These are phyloP conservation scores for Spodoptera littoralis DNA, from an alignment of 2,888 invertebrate species.

Conservation along the genomic window DNA sequence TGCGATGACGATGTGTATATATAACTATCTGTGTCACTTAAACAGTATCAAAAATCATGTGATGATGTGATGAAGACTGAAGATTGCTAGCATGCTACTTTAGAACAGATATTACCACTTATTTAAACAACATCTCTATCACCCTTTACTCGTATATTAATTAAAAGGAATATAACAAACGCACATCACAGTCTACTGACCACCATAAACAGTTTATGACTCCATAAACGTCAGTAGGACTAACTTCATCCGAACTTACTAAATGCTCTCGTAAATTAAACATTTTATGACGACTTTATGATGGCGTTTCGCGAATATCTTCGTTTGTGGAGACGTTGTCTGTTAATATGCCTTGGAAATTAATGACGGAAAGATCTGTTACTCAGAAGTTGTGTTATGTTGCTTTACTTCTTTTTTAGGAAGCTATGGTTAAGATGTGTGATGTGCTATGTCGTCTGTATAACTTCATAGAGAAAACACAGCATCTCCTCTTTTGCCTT, in stretches of 20 bases:
- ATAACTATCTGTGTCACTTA: too few relatives aligned
- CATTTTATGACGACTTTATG: slow-evolving; percentile 54
- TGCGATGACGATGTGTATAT: too few relatives aligned
- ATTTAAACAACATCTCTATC: not conserved
- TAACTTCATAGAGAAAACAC: too few relatives aligned
- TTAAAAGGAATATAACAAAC: slow-evolving; percentile 23
- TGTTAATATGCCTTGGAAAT: slow-evolving; percentile 23
- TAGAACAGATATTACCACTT: too few relatives aligned
- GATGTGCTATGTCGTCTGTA: too few relatives aligned
- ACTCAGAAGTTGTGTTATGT: not conserved
- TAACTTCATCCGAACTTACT: slow-evolving; percentile 49
- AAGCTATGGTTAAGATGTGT: too few relatives aligned
- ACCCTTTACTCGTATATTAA: slow-evolving; percentile 8
- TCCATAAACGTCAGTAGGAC: slow-evolving; percentile 52
- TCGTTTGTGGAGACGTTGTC: slow-evolving; percentile 38
- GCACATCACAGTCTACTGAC: slow-evolving; percentile 42
- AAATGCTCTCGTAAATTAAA: slow-evolving; percentile 56
- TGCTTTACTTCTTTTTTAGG: too few relatives aligned
- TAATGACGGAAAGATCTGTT: slow-evolving; percentile 15
- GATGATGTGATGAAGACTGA: too few relatives aligned
- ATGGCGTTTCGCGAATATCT: slow-evolving; percentile 53
- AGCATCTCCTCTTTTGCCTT: too few relatives aligned
- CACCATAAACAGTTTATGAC: slow-evolving; percentile 56
- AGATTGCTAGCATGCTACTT: too few relatives aligned
- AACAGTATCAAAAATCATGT: too few relatives aligned